Percentiles rank a stretch among this genome's conserved stretches.
Conservation (phyloP, 2,888 invertebrate species). For the Cheiracanthium punctorium region DNA sequence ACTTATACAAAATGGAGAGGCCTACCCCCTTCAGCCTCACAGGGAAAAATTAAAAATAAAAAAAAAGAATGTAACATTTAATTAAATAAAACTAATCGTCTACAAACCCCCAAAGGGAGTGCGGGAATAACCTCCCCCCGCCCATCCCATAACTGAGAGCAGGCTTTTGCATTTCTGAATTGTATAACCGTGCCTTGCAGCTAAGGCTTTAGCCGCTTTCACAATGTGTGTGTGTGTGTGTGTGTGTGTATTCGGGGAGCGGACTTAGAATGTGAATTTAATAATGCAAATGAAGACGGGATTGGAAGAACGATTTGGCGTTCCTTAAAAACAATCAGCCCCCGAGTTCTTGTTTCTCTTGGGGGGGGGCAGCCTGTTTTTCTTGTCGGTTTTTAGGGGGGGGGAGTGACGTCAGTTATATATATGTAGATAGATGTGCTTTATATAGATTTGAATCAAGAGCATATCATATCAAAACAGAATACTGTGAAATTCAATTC, state of each 20-base stretch:
- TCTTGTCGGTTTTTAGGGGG: background rate
- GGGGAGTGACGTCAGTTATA: too few relatives aligned
- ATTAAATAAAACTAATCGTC: slow-evolving; percentile 68
- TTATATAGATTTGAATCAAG: too few relatives aligned
- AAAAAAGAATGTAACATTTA: slow-evolving; percentile 58
- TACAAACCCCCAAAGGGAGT: slow-evolving; percentile 36
- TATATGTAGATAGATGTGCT: too few relatives aligned
- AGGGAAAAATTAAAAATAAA: too few relatives aligned
- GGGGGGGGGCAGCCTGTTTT: background rate
- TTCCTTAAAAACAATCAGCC: slow-evolving; percentile 47
- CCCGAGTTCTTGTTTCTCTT: background rate
- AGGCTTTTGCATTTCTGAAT: too few relatives aligned
- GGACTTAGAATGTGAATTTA: slow-evolving; percentile 59
- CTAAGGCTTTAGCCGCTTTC: background rate
- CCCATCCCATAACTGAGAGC: background rate
- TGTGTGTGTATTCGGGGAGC: too few relatives aligned
- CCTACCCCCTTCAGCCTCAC: background rate
- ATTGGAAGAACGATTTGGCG: slow-evolving; percentile 36
- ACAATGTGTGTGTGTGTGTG: background rate
- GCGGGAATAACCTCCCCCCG: background rate
- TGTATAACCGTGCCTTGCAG: background rate
- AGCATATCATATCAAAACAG: too few relatives aligned
- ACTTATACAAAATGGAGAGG: slow-evolving; percentile 15
- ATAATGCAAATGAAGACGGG: slow-evolving; percentile 61
- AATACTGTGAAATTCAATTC: too few relatives aligned